A percentile compares a stretch with the other conserved stretches of the same genome.
These are phyloP conservation scores for Zalophus californianus DNA, from an alignment of 2,797 vertebrate species.

Conservation along the genomic window DNA sequence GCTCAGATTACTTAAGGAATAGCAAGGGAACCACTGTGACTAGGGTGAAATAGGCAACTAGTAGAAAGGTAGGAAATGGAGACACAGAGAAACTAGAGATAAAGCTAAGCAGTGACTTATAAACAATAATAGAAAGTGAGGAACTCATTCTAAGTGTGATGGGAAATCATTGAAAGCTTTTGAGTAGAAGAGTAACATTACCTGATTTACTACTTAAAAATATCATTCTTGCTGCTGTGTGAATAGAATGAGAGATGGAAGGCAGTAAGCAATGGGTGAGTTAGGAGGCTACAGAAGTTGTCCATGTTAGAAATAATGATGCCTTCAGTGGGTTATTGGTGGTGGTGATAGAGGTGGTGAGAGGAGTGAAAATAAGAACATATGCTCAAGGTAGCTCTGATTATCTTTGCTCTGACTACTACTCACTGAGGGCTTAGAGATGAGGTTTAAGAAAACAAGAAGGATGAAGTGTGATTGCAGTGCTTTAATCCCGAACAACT, in stretches of 20 bases:
- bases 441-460: neutral
- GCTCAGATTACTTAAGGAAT: neutral
- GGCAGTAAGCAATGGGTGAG: neutral
- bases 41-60: neutral
- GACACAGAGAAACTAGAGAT: neutral
- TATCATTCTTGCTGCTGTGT: neutral
- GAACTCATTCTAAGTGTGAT: neutral
- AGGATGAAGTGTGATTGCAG: neutral
- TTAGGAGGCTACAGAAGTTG: neutral
- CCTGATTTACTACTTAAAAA: neutral
- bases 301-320: neutral
- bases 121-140: neutral
- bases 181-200: neutral
- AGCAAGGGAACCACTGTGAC: neutral
- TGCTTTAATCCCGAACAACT: neutral
- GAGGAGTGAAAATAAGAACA: neutral
- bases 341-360: neutral
- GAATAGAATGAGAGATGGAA: neutral
- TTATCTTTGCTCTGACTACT: neutral
- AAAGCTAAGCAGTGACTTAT: neutral
- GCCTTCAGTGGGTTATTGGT: accelerated
- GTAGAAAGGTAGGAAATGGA: neutral
- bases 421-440: neutral
- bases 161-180: neutral
- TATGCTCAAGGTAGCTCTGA: neutral